Evolutionary conservation across 2,888 invertebrate genomes (phyloP), one percentile per base, ranked within the genome.

Genomic region (Perizoma flavofasciatum): DNA sequence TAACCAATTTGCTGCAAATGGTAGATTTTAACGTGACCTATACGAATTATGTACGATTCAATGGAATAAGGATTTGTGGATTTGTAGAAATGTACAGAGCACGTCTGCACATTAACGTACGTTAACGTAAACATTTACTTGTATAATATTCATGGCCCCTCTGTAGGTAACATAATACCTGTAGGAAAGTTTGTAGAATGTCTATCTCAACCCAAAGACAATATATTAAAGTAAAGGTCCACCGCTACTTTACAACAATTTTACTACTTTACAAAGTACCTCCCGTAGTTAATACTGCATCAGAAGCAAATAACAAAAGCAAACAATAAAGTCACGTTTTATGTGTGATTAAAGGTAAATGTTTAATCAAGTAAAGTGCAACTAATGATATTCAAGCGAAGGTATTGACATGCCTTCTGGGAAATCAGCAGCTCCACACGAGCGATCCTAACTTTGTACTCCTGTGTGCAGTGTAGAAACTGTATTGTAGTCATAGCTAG

Each of bases 361-460:
- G 71, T 83, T 85, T 86, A 85, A 86, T 86, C 81, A 85, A 75
- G 74, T 78, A 69, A 78, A 87, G 84, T 86, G 83, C 83, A 82
- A 74, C 75, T 77, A 79, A 74, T 75, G 77, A 71, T 76, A 78
- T 79, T 75, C 72, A 69, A 73, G 73, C 75, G 71, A 70, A 71
- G 77, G 77, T 75, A 78, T 84, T 80, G 81, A 79, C 79, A 71
- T 70, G 81, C 68, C 87, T 80, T 70, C 64, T 56, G 86, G 87
- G 88, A 88, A 88, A 87, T 88, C 86, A 86, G 66, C 70, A 72
- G 74, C 50, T 72, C 72, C 81, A 77, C 75, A 77, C 75, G 74
- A 73, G 73, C 78, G 77, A 81, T 74, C 77, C 75, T 71, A 73
- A 74, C 75, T 71, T 69, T 67, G 73, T 71, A 71, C 65, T 70